Evolutionary conservation across 2,888 invertebrate species (phyloP).

Genomic region (Cataglyphis cursor): DNA sequence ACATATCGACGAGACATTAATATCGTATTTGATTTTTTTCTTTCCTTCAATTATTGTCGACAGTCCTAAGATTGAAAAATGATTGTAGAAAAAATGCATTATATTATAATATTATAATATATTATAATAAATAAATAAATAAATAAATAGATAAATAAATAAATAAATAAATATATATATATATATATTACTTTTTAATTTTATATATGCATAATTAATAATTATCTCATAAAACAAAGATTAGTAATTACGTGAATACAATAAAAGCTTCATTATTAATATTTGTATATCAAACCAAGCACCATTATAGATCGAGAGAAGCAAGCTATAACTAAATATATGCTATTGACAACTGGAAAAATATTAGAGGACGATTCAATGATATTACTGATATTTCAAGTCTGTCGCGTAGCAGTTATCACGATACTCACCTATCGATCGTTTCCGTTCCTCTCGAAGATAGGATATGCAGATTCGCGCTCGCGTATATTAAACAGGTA

Average conservation of each 20-base stretch:
- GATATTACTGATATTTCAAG: conserved; percentile 57
- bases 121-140: neutral
- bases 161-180: neutral
- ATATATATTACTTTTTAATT: neutral
- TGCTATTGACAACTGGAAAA: conserved; percentile 6
- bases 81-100: neutral
- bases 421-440: conserved; percentile 63
- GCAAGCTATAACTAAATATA: neutral
- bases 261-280: neutral
- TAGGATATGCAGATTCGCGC: conserved; percentile 31
- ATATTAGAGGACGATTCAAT: neutral
- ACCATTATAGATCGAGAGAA: neutral
- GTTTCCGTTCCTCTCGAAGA: conserved; percentile 50
- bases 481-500: conserved; percentile 33
- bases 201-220: neutral
- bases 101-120: neutral
- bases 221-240: neutral
- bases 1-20: neutral
- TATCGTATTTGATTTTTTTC: neutral
- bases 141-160: neutral
- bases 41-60: neutral
- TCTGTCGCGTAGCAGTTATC: conserved; percentile 70
- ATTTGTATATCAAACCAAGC: neutral
- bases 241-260: neutral
- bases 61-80: neutral